Evolutionary conservation across 2,888 invertebrate species (phyloP).

Genomic region (Drosophila greeni): DNA sequence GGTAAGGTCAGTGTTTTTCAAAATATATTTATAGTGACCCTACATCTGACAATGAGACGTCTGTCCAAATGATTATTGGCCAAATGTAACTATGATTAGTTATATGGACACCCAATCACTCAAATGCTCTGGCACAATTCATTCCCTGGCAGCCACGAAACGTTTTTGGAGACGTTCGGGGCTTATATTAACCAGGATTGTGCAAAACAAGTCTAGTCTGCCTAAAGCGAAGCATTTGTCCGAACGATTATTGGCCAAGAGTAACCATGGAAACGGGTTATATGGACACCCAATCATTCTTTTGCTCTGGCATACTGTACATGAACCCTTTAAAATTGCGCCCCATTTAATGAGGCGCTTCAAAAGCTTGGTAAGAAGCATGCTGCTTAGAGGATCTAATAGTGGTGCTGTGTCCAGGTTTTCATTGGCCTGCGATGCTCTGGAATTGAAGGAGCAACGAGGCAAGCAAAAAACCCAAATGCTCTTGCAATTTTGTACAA

Average conservation of each 20-base stretch:
- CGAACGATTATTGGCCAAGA: conserved; percentile 70
- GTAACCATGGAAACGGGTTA: conserved; percentile 60
- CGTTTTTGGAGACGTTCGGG: neutral
- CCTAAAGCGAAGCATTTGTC: conserved; percentile 34
- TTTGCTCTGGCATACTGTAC: conserved; percentile 63
- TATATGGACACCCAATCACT: conserved; percentile 72
- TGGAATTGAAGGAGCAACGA: conserved; percentile 51
- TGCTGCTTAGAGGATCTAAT: conserved; percentile 24
- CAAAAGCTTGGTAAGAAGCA: conserved; percentile 43
- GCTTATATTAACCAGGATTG: neutral
- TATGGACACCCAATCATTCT: conserved; percentile 72
- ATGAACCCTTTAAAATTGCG: conserved; percentile 24
- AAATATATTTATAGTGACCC: neutral
- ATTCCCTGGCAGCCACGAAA: neutral
- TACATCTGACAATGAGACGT: too few species aligned
- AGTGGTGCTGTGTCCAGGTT: conserved; percentile 57
- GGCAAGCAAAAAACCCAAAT: conserved; percentile 76
- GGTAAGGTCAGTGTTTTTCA: neutral
- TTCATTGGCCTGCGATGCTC: conserved; percentile 75
- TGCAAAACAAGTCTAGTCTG: neutral
- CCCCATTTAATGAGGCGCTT: conserved; percentile 8
- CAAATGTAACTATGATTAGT: conserved; percentile 64
- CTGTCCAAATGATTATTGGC: conserved; percentile 69
- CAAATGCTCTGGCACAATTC: conserved; percentile 58
- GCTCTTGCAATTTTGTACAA: conserved; percentile 72